These are phyloP conservation scores for Baronia brevicornis DNA, from an alignment of 2,888 invertebrate species.

Conservation along the genomic window DNA sequence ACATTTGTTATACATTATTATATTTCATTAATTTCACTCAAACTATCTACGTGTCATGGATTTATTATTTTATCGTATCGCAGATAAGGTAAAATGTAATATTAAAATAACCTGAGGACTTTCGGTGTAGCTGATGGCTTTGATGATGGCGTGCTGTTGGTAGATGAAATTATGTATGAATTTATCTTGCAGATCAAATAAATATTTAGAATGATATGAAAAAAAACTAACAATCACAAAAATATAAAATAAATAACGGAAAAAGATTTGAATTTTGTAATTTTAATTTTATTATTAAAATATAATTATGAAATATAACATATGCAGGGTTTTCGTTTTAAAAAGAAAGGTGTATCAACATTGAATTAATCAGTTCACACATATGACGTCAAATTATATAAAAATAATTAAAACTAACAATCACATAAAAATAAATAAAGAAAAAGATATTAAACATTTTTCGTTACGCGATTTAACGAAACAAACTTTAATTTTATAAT, in stretches of 20 bases:
- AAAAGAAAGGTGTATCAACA: no score
- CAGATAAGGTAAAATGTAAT: slow-evolving; percentile 41
- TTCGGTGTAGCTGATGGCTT: slow-evolving; percentile 74
- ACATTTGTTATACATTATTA: no score
- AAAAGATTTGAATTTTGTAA: no score
- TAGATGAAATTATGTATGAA: slow-evolving; percentile 64
- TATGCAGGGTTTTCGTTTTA: no score
- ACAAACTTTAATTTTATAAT: no score
- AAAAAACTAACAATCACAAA: no score
- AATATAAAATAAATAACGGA: no score
- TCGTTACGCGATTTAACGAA: no score
- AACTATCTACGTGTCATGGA: no score
- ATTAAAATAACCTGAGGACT: slow-evolving; percentile 65
- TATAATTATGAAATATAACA: slow-evolving; percentile 1
- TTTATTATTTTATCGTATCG: slow-evolving; percentile 4
- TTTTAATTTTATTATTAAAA: no score
- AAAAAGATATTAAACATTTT: no score
- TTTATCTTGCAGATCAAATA: slow-evolving; percentile 27
- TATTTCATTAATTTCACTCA: no score
- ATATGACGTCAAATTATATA: not conserved
- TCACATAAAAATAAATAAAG: not conserved
- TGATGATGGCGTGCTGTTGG: slow-evolving; percentile 71
- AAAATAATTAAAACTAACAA: slow-evolving; percentile 2
- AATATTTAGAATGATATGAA: slow-evolving; percentile 6
- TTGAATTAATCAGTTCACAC: not conserved